Evolutionary conservation across 2,888 invertebrate genomes (phyloP).

Genomic region (Stegana nigrithorax): DNA sequence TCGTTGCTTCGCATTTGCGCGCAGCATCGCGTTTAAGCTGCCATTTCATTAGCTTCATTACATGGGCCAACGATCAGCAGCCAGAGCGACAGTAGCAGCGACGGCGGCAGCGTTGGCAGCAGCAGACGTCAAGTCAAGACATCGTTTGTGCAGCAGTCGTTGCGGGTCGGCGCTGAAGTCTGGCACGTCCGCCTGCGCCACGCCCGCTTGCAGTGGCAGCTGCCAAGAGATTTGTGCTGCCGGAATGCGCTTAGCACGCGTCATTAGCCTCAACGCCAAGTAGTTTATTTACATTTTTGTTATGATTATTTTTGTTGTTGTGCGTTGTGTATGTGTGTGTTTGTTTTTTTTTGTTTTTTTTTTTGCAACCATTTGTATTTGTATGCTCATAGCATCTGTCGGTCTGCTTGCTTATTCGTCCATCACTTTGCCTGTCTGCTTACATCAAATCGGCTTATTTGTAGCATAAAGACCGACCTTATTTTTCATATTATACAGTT

Average conservation of each 20-base stretch:
- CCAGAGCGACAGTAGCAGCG: too few species aligned
- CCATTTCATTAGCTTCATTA: conserved; percentile 46
- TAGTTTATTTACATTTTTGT: conserved; percentile 34
- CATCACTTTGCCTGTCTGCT: conserved; percentile 21
- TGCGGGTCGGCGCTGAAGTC: not conserved
- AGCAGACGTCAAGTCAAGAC: not conserved
- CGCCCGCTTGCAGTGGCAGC: conserved; percentile 37
- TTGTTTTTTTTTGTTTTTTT: conserved; percentile 29
- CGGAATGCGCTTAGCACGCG: conserved; percentile 45
- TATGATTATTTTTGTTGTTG: conserved; percentile 31
- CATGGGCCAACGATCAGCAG: not conserved
- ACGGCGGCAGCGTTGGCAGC: not conserved
- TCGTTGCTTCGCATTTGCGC: conserved; percentile 35
- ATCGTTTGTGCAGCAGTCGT: not conserved
- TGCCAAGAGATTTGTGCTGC: not conserved
- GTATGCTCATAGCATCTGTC: conserved; percentile 46
- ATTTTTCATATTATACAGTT: conserved; percentile 55
- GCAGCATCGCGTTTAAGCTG: conserved; percentile 13
- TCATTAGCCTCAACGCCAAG: conserved; percentile 58
- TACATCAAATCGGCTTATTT: conserved; percentile 56
- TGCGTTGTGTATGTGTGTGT: too few species aligned
- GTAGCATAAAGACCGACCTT: conserved; percentile 59
- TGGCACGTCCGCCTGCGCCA: conserved; percentile 26
- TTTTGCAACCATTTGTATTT: not conserved
- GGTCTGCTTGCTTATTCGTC: too few species aligned